Evolutionary conservation across 2,113 vertebrate genomes (phyloP), one percentile per base, ranked within the genome.

Genomic region (Felis catus): DNA sequence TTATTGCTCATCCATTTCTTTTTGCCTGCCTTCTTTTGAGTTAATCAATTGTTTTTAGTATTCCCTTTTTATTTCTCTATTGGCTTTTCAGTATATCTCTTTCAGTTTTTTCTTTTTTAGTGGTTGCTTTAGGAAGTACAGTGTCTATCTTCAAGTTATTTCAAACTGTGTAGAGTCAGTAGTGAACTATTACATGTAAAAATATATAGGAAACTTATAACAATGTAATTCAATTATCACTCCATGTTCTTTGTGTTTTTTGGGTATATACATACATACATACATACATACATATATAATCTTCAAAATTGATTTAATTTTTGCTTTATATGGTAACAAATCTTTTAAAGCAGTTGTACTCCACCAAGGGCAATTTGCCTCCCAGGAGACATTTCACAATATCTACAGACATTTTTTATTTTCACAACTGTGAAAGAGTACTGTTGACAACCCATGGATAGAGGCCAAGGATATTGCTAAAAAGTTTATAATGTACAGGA

Each of bases 371-470:
- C 31, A 85, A 84, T 73, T 96, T 88, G 27, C 33, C 39, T 85
- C 58, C 65, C 25, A 45, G 14, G 45, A 97, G 55, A 93, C 29
- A 87, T 80, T 61, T 86, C 53, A 31, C 87, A 96, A 81, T 81
- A 80, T 81, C 55, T 91, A 91, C 91, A 91, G 55, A 91, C 68
- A 58, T 86, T 91, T 94, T 88, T 91, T 36, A 91, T 83, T 73
- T 61, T 33, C n/a, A 63, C 63, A 63, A 36, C 55, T 90, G 29
- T 41, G n/a, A 74, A n/a, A 51, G 48, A 21, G 41, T 51, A 19
- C 45, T 73, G 63, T 23, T 86, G 66, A 86, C 23, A 93, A 76
- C 48, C 18, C 61, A 25, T 91, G 73, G 53, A 25, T 51, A 78
- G 58, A 81, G 29, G 68, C 39, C 73, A 93, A 95, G 74, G 66